Evolutionary conservation across 2,888 invertebrate species (phyloP), one percentile per base, ranked within the genome.

Genomic region (Diarsia dahlii): DNA sequence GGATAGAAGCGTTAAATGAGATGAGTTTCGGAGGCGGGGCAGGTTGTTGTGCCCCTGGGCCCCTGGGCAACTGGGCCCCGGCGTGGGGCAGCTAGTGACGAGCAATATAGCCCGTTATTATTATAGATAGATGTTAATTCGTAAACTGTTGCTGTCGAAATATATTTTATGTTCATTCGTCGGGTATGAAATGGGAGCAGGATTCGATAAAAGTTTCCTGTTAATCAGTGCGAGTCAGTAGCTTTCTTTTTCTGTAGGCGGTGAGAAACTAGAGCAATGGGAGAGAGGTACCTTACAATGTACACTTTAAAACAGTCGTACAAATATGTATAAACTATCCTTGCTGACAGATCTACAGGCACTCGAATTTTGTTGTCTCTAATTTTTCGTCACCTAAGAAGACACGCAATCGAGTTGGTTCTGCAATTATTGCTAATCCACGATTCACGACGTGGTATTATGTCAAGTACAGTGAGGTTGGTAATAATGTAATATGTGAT

Each of bases 1-100:
- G 82, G 84, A 88, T 87, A 89, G 90, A 89, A 88, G 92, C 92
- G 92, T 92, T 92, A 92, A 93, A 92, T 91, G 89, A 92, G 91
- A 88, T 87, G 89, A 89, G 89, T 90, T 89, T 91, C 78, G 87
- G 88, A 90, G 91, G 91, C 89, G 89, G 77, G 87, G 74, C 64
- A 23, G 23, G 80, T 80, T 80, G 80, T 76, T 75, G 70, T 83
- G 80, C 71, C 73, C 20, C 15, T 50, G 65, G 58, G 63, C 62
- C 62, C 9, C 28, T 63, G 76, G 66, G 76, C 65, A 46, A 13
- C 8, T 54, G 56, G 46, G 46, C 20, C 58, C 54, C 65, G 64
- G 39, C 39, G 39, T 39, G 39, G 39, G 39, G 48, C 69, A 62
- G 81, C 67, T 78, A 80, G 86, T 84, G 88, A 81, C 50, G 87